Evolutionary conservation across 2,888 invertebrate species (phyloP).

Genomic region (Incurvaria masculella): DNA sequence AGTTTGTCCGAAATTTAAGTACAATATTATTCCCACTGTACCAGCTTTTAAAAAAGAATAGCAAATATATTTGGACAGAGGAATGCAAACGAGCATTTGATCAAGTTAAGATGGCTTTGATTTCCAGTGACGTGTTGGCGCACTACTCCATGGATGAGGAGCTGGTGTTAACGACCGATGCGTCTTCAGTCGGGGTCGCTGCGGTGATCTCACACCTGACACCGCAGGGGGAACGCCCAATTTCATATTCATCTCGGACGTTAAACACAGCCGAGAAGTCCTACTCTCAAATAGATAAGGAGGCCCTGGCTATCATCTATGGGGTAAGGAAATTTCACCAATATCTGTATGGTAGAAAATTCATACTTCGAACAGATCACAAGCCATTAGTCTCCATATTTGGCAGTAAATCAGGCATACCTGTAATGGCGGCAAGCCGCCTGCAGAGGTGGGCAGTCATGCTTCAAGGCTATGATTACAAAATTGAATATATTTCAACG

Average conservation of each 20-base stretch:
- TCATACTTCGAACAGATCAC: slow-evolving; percentile 8
- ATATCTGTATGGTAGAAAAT: slow-evolving; percentile 6
- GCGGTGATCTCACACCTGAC: slow-evolving; percentile 5
- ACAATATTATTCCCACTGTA: slow-evolving; percentile 18
- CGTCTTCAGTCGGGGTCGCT: no score
- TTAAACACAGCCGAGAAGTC: slow-evolving; percentile 11
- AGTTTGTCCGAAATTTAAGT: slow-evolving; percentile 21
- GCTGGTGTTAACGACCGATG: no score
- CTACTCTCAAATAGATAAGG: slow-evolving; percentile 15
- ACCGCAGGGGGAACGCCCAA: slow-evolving; percentile 8
- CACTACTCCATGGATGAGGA: no score
- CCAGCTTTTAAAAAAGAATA: slow-evolving; percentile 15
- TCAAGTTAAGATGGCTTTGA: no score
- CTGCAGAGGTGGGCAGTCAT: slow-evolving; percentile 15
- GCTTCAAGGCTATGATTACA: slow-evolving; percentile 12
- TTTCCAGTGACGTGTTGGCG: no score
- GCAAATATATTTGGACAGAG: no score
- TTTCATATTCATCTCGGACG: slow-evolving; percentile 12
- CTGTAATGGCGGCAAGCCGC: slow-evolving; percentile 11
- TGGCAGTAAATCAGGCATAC: slow-evolving; percentile 9
- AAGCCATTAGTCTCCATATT: slow-evolving; percentile 12
- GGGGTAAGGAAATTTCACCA: slow-evolving; percentile 6
- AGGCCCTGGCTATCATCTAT: slow-evolving; percentile 13
- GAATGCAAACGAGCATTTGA: no score
- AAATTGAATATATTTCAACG: no score